Evolutionary conservation across 64 coral and sea anemone species (phyloP).

Genomic region (Stichodactyla helianthus): DNA sequence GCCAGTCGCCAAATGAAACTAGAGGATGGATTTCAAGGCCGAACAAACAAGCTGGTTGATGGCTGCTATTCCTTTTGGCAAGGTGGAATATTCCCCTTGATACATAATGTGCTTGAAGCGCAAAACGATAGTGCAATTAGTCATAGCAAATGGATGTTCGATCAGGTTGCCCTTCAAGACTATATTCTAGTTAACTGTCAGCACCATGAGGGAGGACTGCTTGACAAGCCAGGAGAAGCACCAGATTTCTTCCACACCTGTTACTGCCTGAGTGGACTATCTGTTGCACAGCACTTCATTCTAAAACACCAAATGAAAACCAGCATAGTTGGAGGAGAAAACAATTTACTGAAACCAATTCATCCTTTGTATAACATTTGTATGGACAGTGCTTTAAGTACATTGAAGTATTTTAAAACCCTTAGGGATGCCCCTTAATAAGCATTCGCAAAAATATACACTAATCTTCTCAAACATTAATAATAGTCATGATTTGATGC

Average conservation of each 20-base stretch:
- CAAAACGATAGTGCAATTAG: slow-evolving; percentile 51
- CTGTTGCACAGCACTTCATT: slow-evolving; percentile 90
- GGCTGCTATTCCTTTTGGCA: slow-evolving; percentile 99
- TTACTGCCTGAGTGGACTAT: slow-evolving; percentile 93
- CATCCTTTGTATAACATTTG: slow-evolving; percentile 93
- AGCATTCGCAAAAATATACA: background rate
- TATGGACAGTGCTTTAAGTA: slow-evolving; percentile 65
- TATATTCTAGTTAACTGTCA: slow-evolving; percentile 92
- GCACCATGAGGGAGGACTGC: slow-evolving; percentile 71
- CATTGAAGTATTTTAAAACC: slow-evolving; percentile 72
- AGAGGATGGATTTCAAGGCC: slow-evolving; percentile 94
- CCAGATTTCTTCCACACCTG: slow-evolving; percentile 98
- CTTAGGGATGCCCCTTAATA: slow-evolving; percentile 32
- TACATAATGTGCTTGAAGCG: slow-evolving; percentile 75
- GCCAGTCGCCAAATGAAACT: slow-evolving; percentile 82
- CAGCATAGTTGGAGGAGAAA: slow-evolving; percentile 56
- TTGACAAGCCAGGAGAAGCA: slow-evolving; percentile 98
- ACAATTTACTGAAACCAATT: slow-evolving; percentile 66
- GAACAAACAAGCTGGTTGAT: slow-evolving; percentile 98
- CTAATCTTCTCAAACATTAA: too few relatives aligned
- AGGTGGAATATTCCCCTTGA: slow-evolving; percentile 89
- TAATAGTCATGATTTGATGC: too few relatives aligned
- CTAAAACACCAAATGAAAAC: slow-evolving; percentile 61
- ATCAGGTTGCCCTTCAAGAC: slow-evolving; percentile 84
- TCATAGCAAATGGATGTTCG: slow-evolving; percentile 93